Base-by-base conservation (phyloP, 2,888 invertebrate genomes). In the Hedychridium roseum region DNA sequence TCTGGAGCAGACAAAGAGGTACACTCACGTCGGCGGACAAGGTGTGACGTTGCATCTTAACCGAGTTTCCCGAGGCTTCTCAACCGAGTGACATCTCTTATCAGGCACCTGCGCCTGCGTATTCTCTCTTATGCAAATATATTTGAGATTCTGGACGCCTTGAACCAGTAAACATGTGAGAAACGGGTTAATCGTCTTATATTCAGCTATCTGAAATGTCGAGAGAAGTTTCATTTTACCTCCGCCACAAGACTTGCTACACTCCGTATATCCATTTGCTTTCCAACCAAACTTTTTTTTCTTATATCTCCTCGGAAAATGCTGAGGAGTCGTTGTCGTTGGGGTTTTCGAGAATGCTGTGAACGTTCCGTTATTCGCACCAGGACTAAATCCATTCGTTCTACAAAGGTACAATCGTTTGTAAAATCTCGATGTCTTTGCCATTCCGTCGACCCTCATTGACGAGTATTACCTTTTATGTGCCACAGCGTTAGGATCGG, bases 161-260 rank as follows among this genome's bases (percentile, higher is more conserved):
- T 66, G 57, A 53, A 27, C 11, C n/a, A n/a, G n/a, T n/a, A n/a
- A 16, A 36, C 7, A 49, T 20, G n/a, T n/a, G 6, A 9, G 2
- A 9, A 1, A 44, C 12, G 30, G 17, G 11, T 7, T 18, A 34
- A 21, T 14, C 21, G 4, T 5, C 36, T 3, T n/a, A n/a, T n/a
- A n/a, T n/a, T n/a, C n/a, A n/a, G n/a, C n/a, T n/a, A n/a, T n/a
- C n/a, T n/a, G n/a, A n/a, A n/a, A n/a, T n/a, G n/a, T n/a, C n/a
- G n/a, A n/a, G 14, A 32, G 21, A 4, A 11, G 21, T n/a, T 4
- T 32, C 2, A 5, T 2, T 36, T 71, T 73, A 81, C 91, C 91
- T 70, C 90, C 92, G 0, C 91, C 94, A 70, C 94, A 94, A 7
- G 88, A 84, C 70, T 88, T 87, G 1, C 90, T 88, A 74, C 94